These are phyloP conservation scores for Aphidius colemani DNA, from an alignment of 2,888 invertebrate species.

Conservation along the genomic window DNA sequence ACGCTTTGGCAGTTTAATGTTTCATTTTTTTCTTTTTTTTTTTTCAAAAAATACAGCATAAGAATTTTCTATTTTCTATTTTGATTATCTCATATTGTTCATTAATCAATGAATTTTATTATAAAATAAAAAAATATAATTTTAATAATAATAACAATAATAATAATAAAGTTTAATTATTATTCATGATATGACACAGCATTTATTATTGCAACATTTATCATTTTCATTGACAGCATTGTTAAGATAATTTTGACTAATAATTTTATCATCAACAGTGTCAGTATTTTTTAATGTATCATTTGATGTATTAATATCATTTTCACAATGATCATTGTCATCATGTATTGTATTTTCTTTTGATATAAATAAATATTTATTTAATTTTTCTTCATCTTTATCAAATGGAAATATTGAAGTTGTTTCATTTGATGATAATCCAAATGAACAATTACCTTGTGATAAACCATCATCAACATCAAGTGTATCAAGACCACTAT, in stretches of 20 bases:
- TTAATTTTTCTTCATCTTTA: slow-evolving; percentile 23
- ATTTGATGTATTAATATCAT: slow-evolving; percentile 16
- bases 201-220: slow-evolving; percentile 43
- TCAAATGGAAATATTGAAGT: slow-evolving; percentile 30
- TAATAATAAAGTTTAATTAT: slow-evolving; percentile 9
- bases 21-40: slow-evolving; percentile 13
- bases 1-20: slow-evolving; percentile 23
- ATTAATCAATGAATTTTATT: not conserved
- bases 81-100: not conserved
- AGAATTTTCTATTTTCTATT: not conserved
- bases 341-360: not conserved
- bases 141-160: slow-evolving; percentile 11
- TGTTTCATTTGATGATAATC: slow-evolving; percentile 34
- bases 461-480: slow-evolving; percentile 36
- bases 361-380: slow-evolving; percentile 6
- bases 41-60: slow-evolving; percentile 2
- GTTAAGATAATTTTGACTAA: slow-evolving; percentile 46
- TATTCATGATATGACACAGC: slow-evolving; percentile 47
- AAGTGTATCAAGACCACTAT: slow-evolving; percentile 36
- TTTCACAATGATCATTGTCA: slow-evolving; percentile 3
- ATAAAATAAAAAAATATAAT: too few relatives aligned
- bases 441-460: slow-evolving; percentile 29
- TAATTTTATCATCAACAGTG: slow-evolving; percentile 34
- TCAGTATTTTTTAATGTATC: slow-evolving; percentile 34
- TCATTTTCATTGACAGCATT: slow-evolving; percentile 44